Evolutionary conservation across 1,140 invertebrate genomes (phyloP).

Genomic region (Diprion similis): DNA sequence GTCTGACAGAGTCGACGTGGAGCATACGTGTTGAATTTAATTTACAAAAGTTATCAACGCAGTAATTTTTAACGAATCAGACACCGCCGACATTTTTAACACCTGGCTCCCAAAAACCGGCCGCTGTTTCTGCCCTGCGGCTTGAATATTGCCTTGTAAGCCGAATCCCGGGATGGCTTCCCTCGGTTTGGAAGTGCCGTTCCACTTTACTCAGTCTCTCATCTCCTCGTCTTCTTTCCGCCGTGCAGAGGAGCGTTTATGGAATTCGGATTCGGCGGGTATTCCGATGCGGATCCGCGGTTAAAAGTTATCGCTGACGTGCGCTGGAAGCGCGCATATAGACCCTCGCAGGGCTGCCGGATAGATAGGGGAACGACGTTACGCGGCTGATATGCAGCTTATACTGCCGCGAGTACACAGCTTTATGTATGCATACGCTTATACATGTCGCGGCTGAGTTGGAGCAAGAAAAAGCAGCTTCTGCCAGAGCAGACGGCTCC

Average conservation of each 20-base stretch:
- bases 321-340: background rate
- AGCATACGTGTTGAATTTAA: background rate
- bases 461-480: background rate
- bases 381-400: background rate
- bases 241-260: background rate
- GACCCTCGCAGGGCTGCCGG: background rate
- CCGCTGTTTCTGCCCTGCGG: background rate
- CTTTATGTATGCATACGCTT: background rate
- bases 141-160: background rate
- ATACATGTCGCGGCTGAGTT: background rate
- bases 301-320: background rate
- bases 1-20: background rate
- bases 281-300: background rate
- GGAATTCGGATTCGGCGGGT: background rate
- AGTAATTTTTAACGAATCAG: background rate
- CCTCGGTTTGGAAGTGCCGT: no score
- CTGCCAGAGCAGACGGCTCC: slow-evolving; percentile 1
- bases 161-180: background rate
- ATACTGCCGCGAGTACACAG: background rate
- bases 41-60: background rate
- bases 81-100: background rate
- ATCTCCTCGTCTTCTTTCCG: no score
- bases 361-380: background rate
- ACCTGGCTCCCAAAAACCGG: background rate
- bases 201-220: no score